A percentile compares a stretch with the other conserved stretches of the same genome.
Conservation (phyloP, 2,113 vertebrate genomes). For the Kobus ellipsiprymnus region DNA sequence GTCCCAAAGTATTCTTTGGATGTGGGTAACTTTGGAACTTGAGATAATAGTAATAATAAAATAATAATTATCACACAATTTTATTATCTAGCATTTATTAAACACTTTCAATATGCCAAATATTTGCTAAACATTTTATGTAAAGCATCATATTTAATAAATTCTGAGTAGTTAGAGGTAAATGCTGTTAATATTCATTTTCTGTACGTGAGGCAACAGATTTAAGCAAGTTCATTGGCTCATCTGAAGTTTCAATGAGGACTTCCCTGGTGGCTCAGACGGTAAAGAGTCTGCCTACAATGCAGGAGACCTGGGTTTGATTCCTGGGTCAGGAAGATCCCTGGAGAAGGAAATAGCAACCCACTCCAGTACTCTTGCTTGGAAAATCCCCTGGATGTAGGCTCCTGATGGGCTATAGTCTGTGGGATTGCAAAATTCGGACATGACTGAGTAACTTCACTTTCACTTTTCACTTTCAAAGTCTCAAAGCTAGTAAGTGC, state of each 20-base stretch:
- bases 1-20: not conserved
- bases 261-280: not conserved
- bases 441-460: not conserved
- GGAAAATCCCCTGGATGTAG: not conserved
- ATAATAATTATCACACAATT: not conserved
- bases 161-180: not conserved
- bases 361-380: not conserved
- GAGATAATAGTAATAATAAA: not conserved
- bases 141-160: not conserved
- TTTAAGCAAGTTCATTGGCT: not conserved
- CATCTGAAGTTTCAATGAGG: not conserved
- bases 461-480: not conserved
- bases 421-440: not conserved
- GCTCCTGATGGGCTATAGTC: not conserved
- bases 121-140: not conserved
- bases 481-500: not conserved
- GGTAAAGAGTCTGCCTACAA: not conserved
- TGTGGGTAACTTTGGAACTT: not conserved
- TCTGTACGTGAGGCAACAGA: not conserved
- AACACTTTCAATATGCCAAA: not conserved
- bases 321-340: not conserved
- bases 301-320: not conserved
- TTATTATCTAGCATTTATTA: not conserved
- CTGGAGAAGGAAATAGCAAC: not conserved
- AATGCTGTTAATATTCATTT: not conserved